phyloP scores from a whole-genome alignment of 30 jellyfish, hydroid and myxozoan species.

The Phacellophora camtschatica region DNA sequence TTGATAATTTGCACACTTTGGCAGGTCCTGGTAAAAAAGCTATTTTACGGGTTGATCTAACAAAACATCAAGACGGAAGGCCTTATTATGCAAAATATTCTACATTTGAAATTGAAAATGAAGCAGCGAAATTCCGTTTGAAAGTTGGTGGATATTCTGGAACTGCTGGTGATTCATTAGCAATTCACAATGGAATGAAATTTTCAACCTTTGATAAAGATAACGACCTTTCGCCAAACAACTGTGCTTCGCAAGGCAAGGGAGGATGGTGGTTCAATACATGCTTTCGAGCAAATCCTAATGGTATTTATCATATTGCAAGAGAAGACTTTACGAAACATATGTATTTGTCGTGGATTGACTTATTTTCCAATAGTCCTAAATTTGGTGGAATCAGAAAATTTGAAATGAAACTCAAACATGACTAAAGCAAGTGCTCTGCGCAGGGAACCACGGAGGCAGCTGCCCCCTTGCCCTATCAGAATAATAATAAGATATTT shows the following conservation, averaged over 20 bases:
- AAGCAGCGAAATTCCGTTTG: neutral
- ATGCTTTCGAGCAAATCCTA: neutral
- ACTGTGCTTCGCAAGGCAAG: neutral
- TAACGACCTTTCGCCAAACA: neutral
- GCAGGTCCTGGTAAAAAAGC: slow-evolving; percentile 17
- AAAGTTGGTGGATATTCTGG: slow-evolving; percentile 4
- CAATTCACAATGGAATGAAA: neutral
- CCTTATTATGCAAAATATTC: too few species aligned
- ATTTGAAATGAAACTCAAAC: too few species aligned
- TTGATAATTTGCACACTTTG: neutral
- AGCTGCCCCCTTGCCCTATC: too few species aligned
- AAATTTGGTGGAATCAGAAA: too few species aligned
- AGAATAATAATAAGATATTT: too few species aligned
- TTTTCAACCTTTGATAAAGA: neutral
- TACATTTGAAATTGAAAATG: too few species aligned
- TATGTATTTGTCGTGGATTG: too few species aligned
- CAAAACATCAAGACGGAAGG: neutral
- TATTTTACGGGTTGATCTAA: neutral
- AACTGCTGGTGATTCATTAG: slow-evolving; percentile 3
- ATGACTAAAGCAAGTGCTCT: too few species aligned
- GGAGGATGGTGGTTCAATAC: neutral
- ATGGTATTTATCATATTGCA: neutral
- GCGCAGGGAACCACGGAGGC: too few species aligned
- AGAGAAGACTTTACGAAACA: too few species aligned
- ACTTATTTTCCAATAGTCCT: too few species aligned